Evolutionary conservation across 2,888 invertebrate species (phyloP), one percentile per base, ranked within the genome.

Genomic region (Zeuzera pyrina): DNA sequence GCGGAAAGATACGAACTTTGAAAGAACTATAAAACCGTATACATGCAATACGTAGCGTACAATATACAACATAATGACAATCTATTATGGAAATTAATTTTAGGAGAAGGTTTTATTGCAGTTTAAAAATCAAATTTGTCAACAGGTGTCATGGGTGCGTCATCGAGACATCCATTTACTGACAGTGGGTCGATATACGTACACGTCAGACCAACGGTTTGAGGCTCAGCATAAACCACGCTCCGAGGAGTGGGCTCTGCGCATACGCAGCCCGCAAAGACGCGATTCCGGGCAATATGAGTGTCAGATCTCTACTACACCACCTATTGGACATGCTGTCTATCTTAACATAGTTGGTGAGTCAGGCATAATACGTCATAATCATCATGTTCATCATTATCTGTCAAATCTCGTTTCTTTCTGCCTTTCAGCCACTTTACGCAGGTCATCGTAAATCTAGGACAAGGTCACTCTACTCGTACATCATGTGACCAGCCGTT

Each of bases 231-330:
- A 95, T 73, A 90, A 90, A 36, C 93, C 93, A 1, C 92, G 93
- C 60, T 91, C 92, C 32, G 94, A 94, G 69, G 93, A 94, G 69
- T 94, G 94, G 94, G 91, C 92, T 30, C 77, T 94, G 36, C 88
- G 90, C 38, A 81, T 79, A 35, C 72, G 81, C 47, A 79, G 77
- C 44, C 81, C 81, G 22, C 94, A 94, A 73, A 87, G 94, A 29
- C 93, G 94, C 56, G 93, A 94, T 69, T 93, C 93, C 25, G 87
- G 93, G 45, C 93, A 92, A 54, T 95, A 95, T 72, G 94, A 95
- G 84, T 95, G 94, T 68, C 95, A 95, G 85, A 93, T 95, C 66
- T 93, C 93, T 49, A 94, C 94, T 31, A 94, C 94, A 41, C 94
- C 94, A 30, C 94, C 94, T 36, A 89, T 93, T 30, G 93, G 94